Percentiles rank a stretch among this genome's conserved stretches.
These are phyloP conservation scores for Chamaetylas fuelleborni DNA, from an alignment of 2,113 vertebrate genomes.

Conservation along the genomic window DNA sequence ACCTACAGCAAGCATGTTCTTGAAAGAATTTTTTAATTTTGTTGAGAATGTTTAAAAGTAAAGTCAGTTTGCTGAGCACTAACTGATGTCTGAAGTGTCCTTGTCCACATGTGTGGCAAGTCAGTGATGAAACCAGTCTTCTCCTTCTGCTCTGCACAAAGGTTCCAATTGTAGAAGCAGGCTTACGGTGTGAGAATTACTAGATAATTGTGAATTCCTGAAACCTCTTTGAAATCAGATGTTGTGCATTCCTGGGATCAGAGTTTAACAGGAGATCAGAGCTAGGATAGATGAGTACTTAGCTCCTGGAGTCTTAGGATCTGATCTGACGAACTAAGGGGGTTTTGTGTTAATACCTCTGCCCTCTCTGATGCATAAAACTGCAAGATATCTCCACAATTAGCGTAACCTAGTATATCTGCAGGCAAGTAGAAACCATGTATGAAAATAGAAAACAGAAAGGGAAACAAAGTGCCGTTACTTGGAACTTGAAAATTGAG, in stretches of 20 bases:
- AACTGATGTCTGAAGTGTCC: neutral
- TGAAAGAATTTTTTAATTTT: neutral
- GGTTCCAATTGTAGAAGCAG: neutral
- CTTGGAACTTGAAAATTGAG: neutral
- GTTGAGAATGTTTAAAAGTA: neutral
- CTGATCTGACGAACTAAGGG: neutral
- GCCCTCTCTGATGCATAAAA: neutral
- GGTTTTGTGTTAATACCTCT: neutral
- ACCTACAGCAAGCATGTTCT: neutral
- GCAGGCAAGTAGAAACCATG: neutral
- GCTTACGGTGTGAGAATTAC: neutral
- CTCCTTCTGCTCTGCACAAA: neutral
- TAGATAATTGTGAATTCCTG: neutral
- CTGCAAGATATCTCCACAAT: neutral
- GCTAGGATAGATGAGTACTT: neutral
- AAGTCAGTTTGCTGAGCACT: neutral
- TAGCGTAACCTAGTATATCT: neutral
- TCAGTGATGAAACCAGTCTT: neutral
- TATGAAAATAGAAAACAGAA: neutral
- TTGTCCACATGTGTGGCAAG: accelerated
- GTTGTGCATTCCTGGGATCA: neutral
- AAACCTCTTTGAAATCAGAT: neutral
- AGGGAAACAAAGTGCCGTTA: neutral
- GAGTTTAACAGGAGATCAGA: neutral
- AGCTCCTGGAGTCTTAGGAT: neutral